Base-by-base conservation (phyloP, 2,797 vertebrate genomes). In the Chanos chanos region DNA sequence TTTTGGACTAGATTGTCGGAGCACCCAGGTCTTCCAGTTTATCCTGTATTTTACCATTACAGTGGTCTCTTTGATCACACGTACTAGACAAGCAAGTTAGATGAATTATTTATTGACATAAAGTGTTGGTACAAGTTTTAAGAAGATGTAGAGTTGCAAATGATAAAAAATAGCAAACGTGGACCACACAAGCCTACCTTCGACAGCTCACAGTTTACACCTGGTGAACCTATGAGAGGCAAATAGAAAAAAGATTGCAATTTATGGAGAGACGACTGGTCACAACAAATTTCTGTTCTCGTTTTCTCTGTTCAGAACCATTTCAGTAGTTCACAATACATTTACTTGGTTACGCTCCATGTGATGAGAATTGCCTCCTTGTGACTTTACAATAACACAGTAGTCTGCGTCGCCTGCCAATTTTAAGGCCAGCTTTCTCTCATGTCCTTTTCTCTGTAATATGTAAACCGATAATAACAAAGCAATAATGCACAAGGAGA, bases 61-160 rank as follows among this genome's bases (percentile, higher is more conserved):
- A 31, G 28, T 45, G 49, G 40, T 41, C n/a, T 24, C 51, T 53
- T 64, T 65, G 57, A 52, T 45, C 37, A 49, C 39, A 28, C 25
- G 25, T 34, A 34, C 34, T 16, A 49, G 58, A 72, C 61, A 61
- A 52, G 25, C 30, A 37, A 41, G 40, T 45, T 68, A 39, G 58
- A 61, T 76, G 53, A 71, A 73, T 68, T 63, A 69, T 76, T 71
- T 50, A 63, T 63, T 50, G 28, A 44, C 16, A 45, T 61, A 65
- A 64, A 70, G 39, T 52, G 60, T 66, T 64, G 44, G 34, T 51
- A 63, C 71, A 73, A 63, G 66, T 51, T 53, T 66, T 50, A 30
- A 30, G 40, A 49, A 47, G 44, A 43, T 40, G 21, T 16, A 44
- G 28, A 37, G 45, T 19, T 44, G 37, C 48, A 21, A 39, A 63